Conservation (phyloP, 2,888 invertebrate species). For the Rhagonycha fulva region DNA sequence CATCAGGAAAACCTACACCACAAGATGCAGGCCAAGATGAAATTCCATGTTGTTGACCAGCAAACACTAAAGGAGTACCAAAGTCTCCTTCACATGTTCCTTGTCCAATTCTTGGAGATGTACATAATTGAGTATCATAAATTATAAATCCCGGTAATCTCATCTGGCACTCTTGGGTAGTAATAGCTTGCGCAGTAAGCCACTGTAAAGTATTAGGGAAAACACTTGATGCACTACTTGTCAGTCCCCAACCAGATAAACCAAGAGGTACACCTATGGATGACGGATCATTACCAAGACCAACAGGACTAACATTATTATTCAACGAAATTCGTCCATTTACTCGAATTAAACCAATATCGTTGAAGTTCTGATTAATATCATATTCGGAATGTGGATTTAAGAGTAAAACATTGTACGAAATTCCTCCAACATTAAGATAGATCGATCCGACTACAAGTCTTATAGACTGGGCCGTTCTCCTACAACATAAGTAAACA, state of each 20-base stretch:
- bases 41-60: neutral
- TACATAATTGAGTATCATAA: neutral
- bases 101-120: neutral
- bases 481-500: neutral
- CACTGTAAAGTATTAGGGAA: conserved; percentile 61
- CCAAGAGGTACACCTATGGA: conserved; percentile 3
- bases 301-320: neutral
- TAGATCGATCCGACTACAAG: conserved; percentile 59
- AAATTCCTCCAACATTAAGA: conserved; percentile 55
- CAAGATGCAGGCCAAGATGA: neutral
- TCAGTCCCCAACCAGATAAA: conserved; percentile 33
- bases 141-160: neutral
- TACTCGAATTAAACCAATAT: neutral
- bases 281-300: neutral
- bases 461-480: neutral
- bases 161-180: conserved; percentile 45
- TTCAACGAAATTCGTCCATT: neutral
- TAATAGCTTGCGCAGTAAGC: conserved; percentile 57
- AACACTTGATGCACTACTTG: conserved; percentile 59
- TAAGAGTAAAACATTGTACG: conserved; percentile 43
- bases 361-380: neutral
- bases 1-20: neutral
- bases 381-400: neutral
- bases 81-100: neutral
- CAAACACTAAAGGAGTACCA: neutral